A percentile compares a stretch with the other conserved stretches of the same genome.
Conservation (phyloP, 2,113 vertebrate genomes). For the Hiodon alosoides region DNA sequence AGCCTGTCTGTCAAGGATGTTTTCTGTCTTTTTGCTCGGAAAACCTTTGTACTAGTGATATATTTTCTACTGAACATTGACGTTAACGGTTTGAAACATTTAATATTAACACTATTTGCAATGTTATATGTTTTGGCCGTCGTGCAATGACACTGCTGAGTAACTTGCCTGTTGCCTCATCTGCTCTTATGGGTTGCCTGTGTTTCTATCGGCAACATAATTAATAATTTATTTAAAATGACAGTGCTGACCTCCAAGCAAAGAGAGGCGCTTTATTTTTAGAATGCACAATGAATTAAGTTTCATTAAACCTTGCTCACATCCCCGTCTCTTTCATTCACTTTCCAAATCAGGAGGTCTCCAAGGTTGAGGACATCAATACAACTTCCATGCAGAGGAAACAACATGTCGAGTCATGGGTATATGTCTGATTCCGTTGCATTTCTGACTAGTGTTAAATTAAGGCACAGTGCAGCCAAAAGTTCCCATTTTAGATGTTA, state of each 20-base stretch:
- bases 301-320: slow-evolving; percentile 43
- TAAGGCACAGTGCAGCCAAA: too few species aligned
- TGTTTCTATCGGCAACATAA: slow-evolving; percentile 44
- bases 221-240: slow-evolving; percentile 48
- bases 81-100: too few species aligned
- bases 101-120: too few species aligned
- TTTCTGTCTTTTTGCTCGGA: too few species aligned
- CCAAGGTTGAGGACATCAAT: slow-evolving; percentile 31
- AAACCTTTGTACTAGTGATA: too few species aligned
- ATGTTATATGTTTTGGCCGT: too few species aligned
- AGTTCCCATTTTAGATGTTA: too few species aligned
- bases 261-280: slow-evolving; percentile 35
- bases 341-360: slow-evolving; percentile 12
- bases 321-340: slow-evolving; percentile 23
- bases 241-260: slow-evolving; percentile 37
- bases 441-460: too few species aligned
- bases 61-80: too few species aligned
- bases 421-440: too few species aligned
- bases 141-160: slow-evolving; percentile 29
- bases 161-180: slow-evolving; percentile 24
- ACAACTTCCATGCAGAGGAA: not conserved
- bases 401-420: too few species aligned
- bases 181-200: slow-evolving; percentile 32
- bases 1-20: too few species aligned
- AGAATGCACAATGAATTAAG: slow-evolving; percentile 34